A percentile compares a stretch with the other conserved stretches of the same genome.
Evolutionary conservation across 2,797 vertebrate species (phyloP).

Genomic region (Macropodus opercularis): DNA sequence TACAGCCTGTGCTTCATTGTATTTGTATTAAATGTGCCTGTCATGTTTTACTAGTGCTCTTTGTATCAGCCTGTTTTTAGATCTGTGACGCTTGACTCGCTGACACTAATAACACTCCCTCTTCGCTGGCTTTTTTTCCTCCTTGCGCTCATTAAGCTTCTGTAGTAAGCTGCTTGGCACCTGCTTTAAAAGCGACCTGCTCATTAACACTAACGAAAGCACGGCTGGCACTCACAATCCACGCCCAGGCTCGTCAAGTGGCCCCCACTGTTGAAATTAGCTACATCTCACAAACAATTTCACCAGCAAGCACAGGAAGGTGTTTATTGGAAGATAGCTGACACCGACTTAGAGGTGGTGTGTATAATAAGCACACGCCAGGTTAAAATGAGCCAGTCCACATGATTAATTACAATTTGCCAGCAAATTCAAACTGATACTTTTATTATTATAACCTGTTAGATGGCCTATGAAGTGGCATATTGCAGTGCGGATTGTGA

Average conservation of each 20-base stretch:
- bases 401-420: slow-evolving; percentile 74
- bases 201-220: slow-evolving; percentile 82
- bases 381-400: slow-evolving; percentile 69
- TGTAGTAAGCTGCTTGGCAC: slow-evolving; percentile 79
- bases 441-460: slow-evolving; percentile 28
- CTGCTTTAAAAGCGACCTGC: slow-evolving; percentile 80
- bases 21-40: slow-evolving; percentile 3
- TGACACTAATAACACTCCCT: slow-evolving; percentile 75
- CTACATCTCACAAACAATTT: slow-evolving; percentile 84
- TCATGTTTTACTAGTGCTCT: neutral
- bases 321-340: slow-evolving; percentile 82
- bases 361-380: slow-evolving; percentile 68
- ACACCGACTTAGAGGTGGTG: slow-evolving; percentile 61
- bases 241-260: slow-evolving; percentile 72
- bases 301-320: slow-evolving; percentile 76
- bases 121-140: slow-evolving; percentile 71
- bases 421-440: slow-evolving; percentile 58
- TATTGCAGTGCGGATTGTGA: slow-evolving; percentile 11
- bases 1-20: slow-evolving; percentile 59
- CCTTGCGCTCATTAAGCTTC: slow-evolving; percentile 81
- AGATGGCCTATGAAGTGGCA: slow-evolving; percentile 17
- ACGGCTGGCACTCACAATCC: slow-evolving; percentile 71
- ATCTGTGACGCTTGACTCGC: slow-evolving; percentile 32
- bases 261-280: slow-evolving; percentile 76
- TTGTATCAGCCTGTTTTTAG: slow-evolving; percentile 4